Percentiles rank a stretch among this genome's conserved stretches.
phyloP scores from a whole-genome alignment of 2,113 vertebrate species.

The Uria lomvia region DNA sequence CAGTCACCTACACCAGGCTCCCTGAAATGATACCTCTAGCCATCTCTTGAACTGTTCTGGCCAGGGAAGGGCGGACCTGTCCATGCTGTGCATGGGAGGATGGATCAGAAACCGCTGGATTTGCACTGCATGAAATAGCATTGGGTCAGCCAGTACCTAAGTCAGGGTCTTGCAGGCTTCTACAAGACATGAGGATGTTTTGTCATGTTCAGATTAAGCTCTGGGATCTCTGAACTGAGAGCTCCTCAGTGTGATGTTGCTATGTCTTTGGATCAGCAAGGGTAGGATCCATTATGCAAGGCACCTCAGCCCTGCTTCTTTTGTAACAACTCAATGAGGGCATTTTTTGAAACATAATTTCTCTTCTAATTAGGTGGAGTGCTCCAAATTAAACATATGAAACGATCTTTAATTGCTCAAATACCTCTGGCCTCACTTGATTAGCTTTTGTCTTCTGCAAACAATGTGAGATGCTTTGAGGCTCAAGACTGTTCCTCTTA shows the following conservation, averaged over 20 bases:
- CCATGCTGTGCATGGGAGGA: rapidly evolving
- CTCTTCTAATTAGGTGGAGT: not conserved
- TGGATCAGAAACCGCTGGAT: not conserved
- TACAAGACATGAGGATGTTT: not conserved
- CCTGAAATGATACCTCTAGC: not conserved
- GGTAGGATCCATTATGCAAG: not conserved
- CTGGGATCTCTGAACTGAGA: not conserved
- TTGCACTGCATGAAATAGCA: not conserved
- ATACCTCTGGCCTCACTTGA: not conserved
- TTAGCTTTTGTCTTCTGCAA: not conserved
- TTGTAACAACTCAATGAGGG: rapidly evolving
- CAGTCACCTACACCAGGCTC: not conserved
- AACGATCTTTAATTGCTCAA: not conserved
- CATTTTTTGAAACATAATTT: not conserved
- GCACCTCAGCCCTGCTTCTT: not conserved
- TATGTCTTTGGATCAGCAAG: not conserved
- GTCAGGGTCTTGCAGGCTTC: not conserved
- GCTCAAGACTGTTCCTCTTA: not conserved
- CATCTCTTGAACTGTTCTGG: not conserved
- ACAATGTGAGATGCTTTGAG: not conserved
- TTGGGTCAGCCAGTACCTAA: not conserved
- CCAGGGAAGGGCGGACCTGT: not conserved
- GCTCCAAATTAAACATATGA: not conserved
- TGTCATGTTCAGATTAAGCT: not conserved
- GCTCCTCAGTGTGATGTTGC: not conserved